A percentile compares a stretch with the other conserved stretches of the same genome.
phyloP scores from a whole-genome alignment of 2,113 vertebrate genomes.

The Lipophrys pholis region DNA sequence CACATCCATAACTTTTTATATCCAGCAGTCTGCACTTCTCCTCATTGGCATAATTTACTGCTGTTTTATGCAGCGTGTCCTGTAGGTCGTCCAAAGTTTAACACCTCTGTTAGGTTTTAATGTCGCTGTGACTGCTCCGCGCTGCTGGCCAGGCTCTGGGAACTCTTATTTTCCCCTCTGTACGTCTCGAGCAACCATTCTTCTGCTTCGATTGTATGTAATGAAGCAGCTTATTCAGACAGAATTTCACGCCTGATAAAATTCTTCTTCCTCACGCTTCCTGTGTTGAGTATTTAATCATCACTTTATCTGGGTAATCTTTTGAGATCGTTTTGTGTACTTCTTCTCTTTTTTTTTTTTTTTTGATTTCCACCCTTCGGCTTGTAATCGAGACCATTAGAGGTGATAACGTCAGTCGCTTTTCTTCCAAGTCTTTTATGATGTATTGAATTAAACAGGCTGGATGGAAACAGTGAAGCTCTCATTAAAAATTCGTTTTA shows the following conservation, averaged over 20 bases:
- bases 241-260: slow-evolving; percentile 1
- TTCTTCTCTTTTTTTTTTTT: slow-evolving; percentile 5
- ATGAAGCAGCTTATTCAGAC: slow-evolving; percentile 14
- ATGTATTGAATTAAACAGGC: slow-evolving; percentile 33
- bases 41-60: slow-evolving; percentile 66
- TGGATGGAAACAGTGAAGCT: slow-evolving; percentile 41
- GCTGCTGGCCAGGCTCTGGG: neutral
- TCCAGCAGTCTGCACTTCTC: slow-evolving; percentile 64
- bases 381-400: slow-evolving; percentile 33
- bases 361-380: slow-evolving; percentile 21
- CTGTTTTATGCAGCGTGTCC: slow-evolving; percentile 66
- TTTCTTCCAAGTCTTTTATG: slow-evolving; percentile 45
- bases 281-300: slow-evolving; percentile 12
- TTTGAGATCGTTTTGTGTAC: slow-evolving; percentile 17
- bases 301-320: slow-evolving; percentile 10
- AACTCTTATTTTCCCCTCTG: slow-evolving; percentile 1
- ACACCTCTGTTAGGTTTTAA: slow-evolving; percentile 63
- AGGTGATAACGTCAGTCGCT: slow-evolving; percentile 28
- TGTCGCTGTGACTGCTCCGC: slow-evolving; percentile 29
- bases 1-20: slow-evolving; percentile 69
- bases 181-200: slow-evolving; percentile 3
- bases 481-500: slow-evolving; percentile 9
- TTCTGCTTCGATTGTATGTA: slow-evolving; percentile 6
- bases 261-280: neutral
- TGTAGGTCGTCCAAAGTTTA: slow-evolving; percentile 71